A percentile compares a stretch with the other conserved stretches of the same genome.
These are phyloP conservation scores for Bellardia bayeri DNA, from an alignment of 2,888 invertebrate species.

Conservation along the genomic window DNA sequence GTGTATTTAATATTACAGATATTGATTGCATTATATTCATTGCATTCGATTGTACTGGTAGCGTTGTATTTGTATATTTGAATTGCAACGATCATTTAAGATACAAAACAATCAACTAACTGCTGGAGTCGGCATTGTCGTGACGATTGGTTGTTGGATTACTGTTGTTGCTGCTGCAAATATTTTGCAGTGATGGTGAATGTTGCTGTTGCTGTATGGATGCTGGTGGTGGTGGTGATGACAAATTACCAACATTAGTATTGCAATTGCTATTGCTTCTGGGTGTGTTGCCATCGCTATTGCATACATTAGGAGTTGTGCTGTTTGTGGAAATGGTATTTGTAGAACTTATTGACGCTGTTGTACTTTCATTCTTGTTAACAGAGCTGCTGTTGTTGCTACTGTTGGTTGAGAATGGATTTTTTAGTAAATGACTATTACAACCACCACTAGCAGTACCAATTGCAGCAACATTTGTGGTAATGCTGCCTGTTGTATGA, in stretches of 20 bases:
- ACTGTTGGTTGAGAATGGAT: slow-evolving; percentile 58
- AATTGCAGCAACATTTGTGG: slow-evolving; percentile 41
- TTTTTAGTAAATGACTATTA: slow-evolving; percentile 49
- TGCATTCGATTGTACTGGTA: not conserved
- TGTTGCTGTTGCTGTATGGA: slow-evolving; percentile 54
- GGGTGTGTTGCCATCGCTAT: slow-evolving; percentile 67
- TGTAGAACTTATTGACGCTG: slow-evolving; percentile 35
- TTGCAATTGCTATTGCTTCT: slow-evolving; percentile 73
- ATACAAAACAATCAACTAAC: slow-evolving; percentile 56
- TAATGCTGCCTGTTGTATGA: slow-evolving; percentile 55
- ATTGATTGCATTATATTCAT: not conserved
- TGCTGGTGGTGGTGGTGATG: slow-evolving; percentile 27
- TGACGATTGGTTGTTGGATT: slow-evolving; percentile 70
- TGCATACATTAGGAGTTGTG: slow-evolving; percentile 29
- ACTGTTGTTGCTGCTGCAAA: slow-evolving; percentile 67
- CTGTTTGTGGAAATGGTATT: slow-evolving; percentile 42
- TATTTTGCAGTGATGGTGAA: slow-evolving; percentile 35
- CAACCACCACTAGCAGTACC: slow-evolving; percentile 38
- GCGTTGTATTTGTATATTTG: not conserved
- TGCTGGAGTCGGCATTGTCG: slow-evolving; percentile 65
- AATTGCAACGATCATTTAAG: slow-evolving; percentile 6
- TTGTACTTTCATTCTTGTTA: slow-evolving; percentile 70
- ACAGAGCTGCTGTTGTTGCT: slow-evolving; percentile 66
- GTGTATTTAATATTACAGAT: not conserved
- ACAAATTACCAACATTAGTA: slow-evolving; percentile 73